phyloP scores from a whole-genome alignment of 2,888 invertebrate genomes.

The Priocnemis perturbator region DNA sequence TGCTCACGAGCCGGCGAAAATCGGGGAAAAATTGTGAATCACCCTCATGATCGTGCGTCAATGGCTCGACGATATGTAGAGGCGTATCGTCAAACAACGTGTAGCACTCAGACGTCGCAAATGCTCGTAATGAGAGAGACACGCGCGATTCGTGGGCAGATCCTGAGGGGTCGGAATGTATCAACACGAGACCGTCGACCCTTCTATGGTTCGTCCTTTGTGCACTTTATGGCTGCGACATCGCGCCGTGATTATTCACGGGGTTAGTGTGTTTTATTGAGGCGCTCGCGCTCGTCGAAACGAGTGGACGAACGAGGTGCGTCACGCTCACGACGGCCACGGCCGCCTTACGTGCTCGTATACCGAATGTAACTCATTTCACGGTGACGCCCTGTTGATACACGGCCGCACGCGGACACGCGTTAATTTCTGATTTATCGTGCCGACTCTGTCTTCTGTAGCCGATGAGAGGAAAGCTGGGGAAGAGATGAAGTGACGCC shows the following conservation, averaged over 20 bases:
- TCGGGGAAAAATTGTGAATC: too few species aligned
- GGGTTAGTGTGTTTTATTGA: constrained; percentile 74
- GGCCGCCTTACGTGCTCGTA: background rate
- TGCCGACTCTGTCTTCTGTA: constrained; percentile 29
- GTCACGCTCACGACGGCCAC: constrained; percentile 15
- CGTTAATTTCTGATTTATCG: constrained; percentile 24
- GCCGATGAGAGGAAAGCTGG: background rate
- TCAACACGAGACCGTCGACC: constrained; percentile 19
- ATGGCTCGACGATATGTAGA: constrained; percentile 51
- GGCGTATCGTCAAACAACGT: constrained; percentile 68
- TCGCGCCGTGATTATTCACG: constrained; percentile 74
- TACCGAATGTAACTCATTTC: constrained; percentile 25
- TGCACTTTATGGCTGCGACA: constrained; percentile 70
- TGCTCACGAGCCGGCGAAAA: too few species aligned
- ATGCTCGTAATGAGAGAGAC: constrained; percentile 69
- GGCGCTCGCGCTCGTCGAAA: constrained; percentile 17
- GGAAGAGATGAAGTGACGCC: too few species aligned
- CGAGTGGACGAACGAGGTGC: constrained; percentile 4
- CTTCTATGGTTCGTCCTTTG: constrained; percentile 53
- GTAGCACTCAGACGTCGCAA: constrained; percentile 56
- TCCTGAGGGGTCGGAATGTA: constrained; percentile 35
- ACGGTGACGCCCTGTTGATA: constrained; percentile 15
- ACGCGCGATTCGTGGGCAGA: constrained; percentile 61
- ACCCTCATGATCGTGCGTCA: background rate
- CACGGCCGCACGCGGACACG: constrained; percentile 13